Evolutionary conservation across 2,888 invertebrate genomes (phyloP).

Genomic region (Orchesella flavescens): DNA sequence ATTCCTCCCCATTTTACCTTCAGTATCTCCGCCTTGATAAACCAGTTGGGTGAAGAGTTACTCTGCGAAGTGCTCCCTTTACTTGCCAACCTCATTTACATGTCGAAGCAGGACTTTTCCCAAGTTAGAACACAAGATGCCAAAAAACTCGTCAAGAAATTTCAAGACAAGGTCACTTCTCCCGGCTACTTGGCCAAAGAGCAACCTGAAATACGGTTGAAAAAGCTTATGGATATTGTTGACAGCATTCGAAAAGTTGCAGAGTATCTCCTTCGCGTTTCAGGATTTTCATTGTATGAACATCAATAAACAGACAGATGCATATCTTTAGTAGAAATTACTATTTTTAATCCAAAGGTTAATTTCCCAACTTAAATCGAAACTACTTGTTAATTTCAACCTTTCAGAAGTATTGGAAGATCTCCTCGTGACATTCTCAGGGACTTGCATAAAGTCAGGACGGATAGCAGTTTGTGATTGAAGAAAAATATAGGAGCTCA

Average conservation of each 20-base stretch:
- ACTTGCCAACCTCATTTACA: constrained; percentile 47
- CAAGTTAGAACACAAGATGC: constrained; percentile 32
- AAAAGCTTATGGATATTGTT: constrained; percentile 26
- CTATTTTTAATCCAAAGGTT: neutral
- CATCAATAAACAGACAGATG: neutral
- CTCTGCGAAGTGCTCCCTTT: constrained; percentile 33
- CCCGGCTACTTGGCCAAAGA: constrained; percentile 9
- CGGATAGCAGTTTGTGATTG: neutral
- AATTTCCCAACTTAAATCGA: neutral
- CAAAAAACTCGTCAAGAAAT: constrained; percentile 33
- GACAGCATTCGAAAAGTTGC: constrained; percentile 41
- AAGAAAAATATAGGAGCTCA: neutral
- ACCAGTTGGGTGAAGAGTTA: constrained; percentile 19
- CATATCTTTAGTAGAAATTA: neutral
- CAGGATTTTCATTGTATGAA: constrained; percentile 34
- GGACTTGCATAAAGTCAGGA: constrained; percentile 33
- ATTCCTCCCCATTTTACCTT: neutral
- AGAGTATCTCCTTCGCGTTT: constrained; percentile 33
- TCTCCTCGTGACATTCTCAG: constrained; percentile 44
- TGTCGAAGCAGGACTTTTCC: constrained; percentile 45
- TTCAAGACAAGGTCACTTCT: constrained; percentile 18
- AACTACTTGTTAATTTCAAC: neutral
- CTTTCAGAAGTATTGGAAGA: constrained; percentile 21
- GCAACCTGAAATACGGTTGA: constrained; percentile 31
- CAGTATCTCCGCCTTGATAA: constrained; percentile 42